Evolutionary conservation across 2,113 vertebrate species (phyloP), one percentile per base, ranked within the genome.

Genomic region (Callorhinus ursinus): DNA sequence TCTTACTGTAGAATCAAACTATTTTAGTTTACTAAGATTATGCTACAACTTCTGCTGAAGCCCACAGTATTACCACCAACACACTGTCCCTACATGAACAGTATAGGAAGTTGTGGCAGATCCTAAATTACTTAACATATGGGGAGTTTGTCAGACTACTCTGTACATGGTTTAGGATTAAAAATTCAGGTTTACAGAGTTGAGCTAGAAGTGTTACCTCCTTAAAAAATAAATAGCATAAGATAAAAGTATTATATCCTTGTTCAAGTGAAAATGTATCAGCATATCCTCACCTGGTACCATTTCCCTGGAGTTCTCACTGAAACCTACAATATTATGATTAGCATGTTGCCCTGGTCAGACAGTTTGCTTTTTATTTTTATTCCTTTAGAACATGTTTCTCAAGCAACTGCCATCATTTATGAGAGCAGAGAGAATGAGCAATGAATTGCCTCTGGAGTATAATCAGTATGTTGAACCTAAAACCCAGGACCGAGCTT

Each of bases 381-480:
- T 69, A 7, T 94, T 89, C 49, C 55, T 92, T 96, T 93, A 96
- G 94, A 89, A 55, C 19, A 7, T 59, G 5, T 88, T 96, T 96
- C 65, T 74, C 42, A 76, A 92, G 31, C 49, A 93, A 4, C 63
- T 26, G 1, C 80, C 86, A 76, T 71, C 63, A 92, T 80, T 83
- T 59, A 42, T 84, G 74, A 33, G 15, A 19, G 95, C 85, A 39
- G 91, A 91, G 0, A 91, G 36, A 22, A 39, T 53, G 6, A 59
- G n/a, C 0, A 94, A 98, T 87, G 98, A 99, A 7, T 95, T 98
- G 42, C 95, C 97, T 59, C 89, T 98, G 24, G 94, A 31, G 3
- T 98, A 98, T 93, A 98, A 97, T 63, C 98, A 98, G 0, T 98
- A 98, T 76, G 98, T 98, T 57, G 98, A 98, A 33, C 96, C 98